Conservation (phyloP, 2,888 invertebrate species). For the Lymantria dispar region DNA sequence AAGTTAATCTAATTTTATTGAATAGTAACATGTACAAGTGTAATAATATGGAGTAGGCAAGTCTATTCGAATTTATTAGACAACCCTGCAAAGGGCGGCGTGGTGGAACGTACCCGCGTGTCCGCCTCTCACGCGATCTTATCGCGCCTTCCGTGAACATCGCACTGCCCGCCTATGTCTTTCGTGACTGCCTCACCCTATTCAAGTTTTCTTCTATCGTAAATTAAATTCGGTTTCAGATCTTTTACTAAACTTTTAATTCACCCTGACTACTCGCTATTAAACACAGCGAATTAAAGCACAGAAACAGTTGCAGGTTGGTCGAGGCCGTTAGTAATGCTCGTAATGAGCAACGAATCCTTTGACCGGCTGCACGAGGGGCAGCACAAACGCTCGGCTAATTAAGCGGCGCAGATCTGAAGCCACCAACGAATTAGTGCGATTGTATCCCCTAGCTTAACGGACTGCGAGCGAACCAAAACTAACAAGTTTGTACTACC, state of each 20-base stretch:
- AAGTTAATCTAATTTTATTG: background rate
- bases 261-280: constrained; percentile 30
- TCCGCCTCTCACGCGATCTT: constrained; percentile 78
- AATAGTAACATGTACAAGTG: background rate
- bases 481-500: constrained; percentile 38
- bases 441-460: constrained; percentile 59
- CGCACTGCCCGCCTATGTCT: constrained; percentile 70
- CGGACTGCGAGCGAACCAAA: constrained; percentile 42
- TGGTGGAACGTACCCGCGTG: constrained; percentile 54
- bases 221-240: constrained; percentile 51
- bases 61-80: constrained; percentile 5
- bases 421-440: constrained; percentile 73
- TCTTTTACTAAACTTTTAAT: constrained; percentile 42
- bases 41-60: background rate
- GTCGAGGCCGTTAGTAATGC: constrained; percentile 51
- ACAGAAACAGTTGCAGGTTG: constrained; percentile 54
- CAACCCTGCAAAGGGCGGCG: constrained; percentile 49
- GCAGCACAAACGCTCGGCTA: constrained; percentile 68
- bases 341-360: constrained; percentile 77
- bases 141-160: constrained; percentile 79
- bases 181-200: constrained; percentile 66
- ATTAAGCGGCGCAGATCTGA: constrained; percentile 75
- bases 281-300: constrained; percentile 53
- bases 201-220: constrained; percentile 53
- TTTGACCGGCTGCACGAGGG: constrained; percentile 70